Evolutionary conservation across 2,797 vertebrate genomes (phyloP).

Genomic region (Adelosebastes latens): DNA sequence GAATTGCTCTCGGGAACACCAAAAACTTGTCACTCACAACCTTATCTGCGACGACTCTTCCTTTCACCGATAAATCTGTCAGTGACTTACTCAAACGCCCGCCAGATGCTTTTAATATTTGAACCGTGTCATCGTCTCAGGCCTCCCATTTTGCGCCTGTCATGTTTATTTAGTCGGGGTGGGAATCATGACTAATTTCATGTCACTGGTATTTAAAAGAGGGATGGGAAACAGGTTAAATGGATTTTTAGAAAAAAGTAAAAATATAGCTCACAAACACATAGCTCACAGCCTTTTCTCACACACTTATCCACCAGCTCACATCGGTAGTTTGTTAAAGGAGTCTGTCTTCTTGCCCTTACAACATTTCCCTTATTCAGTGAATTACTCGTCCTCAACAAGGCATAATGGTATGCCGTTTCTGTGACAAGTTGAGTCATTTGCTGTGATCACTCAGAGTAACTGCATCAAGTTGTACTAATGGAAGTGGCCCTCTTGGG

Average conservation of each 20-base stretch:
- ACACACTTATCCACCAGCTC: background rate
- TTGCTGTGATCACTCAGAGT: conserved; percentile 14
- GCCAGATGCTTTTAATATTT: conserved; percentile 61
- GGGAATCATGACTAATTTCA: conserved; percentile 55
- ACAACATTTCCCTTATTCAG: background rate
- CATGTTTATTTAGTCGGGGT: conserved; percentile 57
- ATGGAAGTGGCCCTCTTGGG: background rate
- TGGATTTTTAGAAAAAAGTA: conserved; percentile 20
- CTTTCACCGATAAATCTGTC: conserved; percentile 55
- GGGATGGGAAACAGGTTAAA: conserved; percentile 27
- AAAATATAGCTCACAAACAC: conserved; percentile 12
- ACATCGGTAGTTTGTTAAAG: conserved; percentile 10
- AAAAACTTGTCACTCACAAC: conserved; percentile 35
- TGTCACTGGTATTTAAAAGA: conserved; percentile 42
- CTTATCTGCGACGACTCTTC: conserved; percentile 45
- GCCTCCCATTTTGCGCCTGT: conserved; percentile 51
- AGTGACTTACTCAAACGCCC: conserved; percentile 34
- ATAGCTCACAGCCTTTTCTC: background rate
- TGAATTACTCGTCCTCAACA: background rate
- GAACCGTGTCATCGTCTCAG: conserved; percentile 52
- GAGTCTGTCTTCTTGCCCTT: background rate
- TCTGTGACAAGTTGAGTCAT: conserved; percentile 21
- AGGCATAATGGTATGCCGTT: background rate
- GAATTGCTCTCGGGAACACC: conserved; percentile 5
- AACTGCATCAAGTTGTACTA: conserved; percentile 3